Evolutionary conservation across 2,797 vertebrate species (phyloP), one percentile per base, ranked within the genome.

Genomic region (Acanthornis magna): DNA sequence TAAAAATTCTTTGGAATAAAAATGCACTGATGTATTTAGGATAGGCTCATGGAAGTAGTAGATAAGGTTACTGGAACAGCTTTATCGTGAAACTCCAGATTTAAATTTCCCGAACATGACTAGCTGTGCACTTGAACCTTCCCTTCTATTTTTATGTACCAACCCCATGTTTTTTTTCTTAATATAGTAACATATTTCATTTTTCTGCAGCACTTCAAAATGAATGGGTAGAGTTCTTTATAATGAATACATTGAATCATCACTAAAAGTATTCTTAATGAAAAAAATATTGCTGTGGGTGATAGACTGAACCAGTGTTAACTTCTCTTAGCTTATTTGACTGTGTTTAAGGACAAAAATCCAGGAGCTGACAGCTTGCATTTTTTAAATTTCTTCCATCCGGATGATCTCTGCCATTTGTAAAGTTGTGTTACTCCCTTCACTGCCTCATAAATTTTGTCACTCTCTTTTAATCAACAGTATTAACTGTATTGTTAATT

Each of bases 1-100:
- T 86, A 68, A 84, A 92, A 90, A 72, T 51, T 72, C 34, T 72
- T 75, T 75, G 54, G 22, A 88, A 71, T 71, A 85, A 79, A 96
- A 93, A 83, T 45, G 11, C 29, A 30, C 42, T 21, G 18, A 63
- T 71, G 11, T 38, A 42, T 58, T 86, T 86, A 67, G 43, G 65
- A 65, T 53, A 80, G 72, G 16, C 26, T 81, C 8, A 54, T 43
- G 30, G 91, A 90, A 88, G 9, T 12, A 72, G 30, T 30, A 72
- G 50, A 51, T 71, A 84, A 86, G 17, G 27, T 90, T 84, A 61
- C 42, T 57, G 9, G 34, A 90, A 75, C 8, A 68, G 10, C 9
- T 85, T 72, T 78, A 21, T 61, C 30, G 7, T 88, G 61, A 80
- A 80, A 88, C 17, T 54, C 30, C 30, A 54, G n/a, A 78, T 72